phyloP scores from a whole-genome alignment of 2,797 vertebrate species.

The Neosalanx taihuensis region DNA sequence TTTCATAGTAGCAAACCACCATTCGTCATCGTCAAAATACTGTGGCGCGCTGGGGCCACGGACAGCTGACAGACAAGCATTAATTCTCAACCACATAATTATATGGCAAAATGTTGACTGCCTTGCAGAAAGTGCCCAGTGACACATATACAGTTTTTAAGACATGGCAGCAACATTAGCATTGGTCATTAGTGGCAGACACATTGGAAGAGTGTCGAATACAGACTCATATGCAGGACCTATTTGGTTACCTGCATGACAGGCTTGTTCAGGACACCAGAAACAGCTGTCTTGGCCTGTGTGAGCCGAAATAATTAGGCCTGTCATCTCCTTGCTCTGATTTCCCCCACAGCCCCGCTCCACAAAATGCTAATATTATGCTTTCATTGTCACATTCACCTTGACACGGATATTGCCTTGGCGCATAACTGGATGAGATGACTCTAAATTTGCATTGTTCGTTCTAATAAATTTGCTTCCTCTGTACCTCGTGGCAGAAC shows the following conservation, averaged over 20 bases:
- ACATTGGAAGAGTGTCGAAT: constrained; percentile 88
- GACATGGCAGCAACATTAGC: constrained; percentile 99
- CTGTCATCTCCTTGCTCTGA: constrained; percentile 99
- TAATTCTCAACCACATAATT: constrained; percentile 97
- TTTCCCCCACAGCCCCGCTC: constrained; percentile 97
- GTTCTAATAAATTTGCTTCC: constrained; percentile 99
- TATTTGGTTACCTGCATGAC: constrained; percentile 99
- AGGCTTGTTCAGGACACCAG: constrained; percentile 99
- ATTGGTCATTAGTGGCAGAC: constrained; percentile 99
- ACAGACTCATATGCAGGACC: constrained; percentile 93
- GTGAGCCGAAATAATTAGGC: constrained; percentile 99
- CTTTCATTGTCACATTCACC: constrained; percentile 99
- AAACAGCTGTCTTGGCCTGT: constrained; percentile 99
- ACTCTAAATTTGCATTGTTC: constrained; percentile 99
- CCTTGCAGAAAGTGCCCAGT: constrained; percentile 83
- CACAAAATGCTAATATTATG: constrained; percentile 99
- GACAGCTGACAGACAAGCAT: constrained; percentile 89
- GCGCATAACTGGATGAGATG: constrained; percentile 99
- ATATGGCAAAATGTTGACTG: constrained; percentile 93
- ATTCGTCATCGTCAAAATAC: constrained; percentile 85
- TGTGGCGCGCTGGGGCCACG: constrained; percentile 72
- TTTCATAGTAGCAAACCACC: constrained; percentile 82
- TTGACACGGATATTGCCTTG: constrained; percentile 99
- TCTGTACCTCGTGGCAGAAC: constrained; percentile 90
- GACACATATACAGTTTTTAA: constrained; percentile 86